A percentile compares a stretch with the other conserved stretches of the same genome.
phyloP scores from a whole-genome alignment of 2,113 vertebrate species.

The Catharus fuscescens region DNA sequence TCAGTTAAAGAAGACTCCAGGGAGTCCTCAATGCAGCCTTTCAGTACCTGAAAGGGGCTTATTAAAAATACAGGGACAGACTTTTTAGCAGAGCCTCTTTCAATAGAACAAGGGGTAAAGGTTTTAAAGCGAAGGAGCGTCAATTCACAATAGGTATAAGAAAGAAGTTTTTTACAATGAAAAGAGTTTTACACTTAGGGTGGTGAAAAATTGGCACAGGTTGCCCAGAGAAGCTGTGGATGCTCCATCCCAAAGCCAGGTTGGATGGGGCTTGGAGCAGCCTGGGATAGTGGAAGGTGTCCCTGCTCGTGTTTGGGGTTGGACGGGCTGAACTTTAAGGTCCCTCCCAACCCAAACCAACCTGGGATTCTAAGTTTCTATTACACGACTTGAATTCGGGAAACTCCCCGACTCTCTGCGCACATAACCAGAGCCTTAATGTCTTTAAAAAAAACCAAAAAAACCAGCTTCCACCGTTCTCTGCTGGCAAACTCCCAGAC shows the following conservation, averaged over 20 bases:
- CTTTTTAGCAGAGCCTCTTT: not conserved
- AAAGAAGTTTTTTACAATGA: not conserved
- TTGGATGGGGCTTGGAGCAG: fast-evolving
- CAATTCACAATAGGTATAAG: fast-evolving
- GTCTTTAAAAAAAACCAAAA: too few species aligned
- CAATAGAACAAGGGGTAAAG: fast-evolving
- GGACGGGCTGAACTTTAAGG: not conserved
- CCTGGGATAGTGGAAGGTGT: not conserved
- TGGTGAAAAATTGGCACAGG: not conserved
- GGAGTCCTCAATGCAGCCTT: not conserved
- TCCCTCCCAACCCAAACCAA: not conserved
- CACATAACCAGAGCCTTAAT: not conserved
- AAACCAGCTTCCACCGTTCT: fast-evolving
- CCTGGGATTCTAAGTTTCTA: not conserved
- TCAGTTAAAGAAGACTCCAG: not conserved
- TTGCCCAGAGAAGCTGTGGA: not conserved
- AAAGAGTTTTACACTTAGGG: not conserved
- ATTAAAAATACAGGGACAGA: not conserved
- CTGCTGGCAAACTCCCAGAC: fast-evolving
- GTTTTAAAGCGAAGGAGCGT: fast-evolving
- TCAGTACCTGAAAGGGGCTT: not conserved
- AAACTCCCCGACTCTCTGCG: fast-evolving
- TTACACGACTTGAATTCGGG: fast-evolving
- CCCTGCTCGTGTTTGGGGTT: not conserved
- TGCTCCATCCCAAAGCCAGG: not conserved